Evolutionary conservation across 1,140 invertebrate genomes (phyloP).

Genomic region (Drosophila busckii): DNA sequence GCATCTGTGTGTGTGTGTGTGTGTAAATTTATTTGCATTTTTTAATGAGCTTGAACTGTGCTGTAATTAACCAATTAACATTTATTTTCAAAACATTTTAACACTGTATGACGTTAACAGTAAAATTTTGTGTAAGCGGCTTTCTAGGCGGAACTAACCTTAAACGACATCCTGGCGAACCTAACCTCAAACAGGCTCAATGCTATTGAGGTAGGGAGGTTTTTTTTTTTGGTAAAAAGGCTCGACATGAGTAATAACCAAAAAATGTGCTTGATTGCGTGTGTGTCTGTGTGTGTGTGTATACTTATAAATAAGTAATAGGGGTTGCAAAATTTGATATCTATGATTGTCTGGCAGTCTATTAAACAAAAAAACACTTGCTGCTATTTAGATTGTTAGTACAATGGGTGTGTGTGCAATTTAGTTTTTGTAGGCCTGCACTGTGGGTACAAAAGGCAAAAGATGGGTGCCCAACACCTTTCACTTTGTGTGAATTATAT

Average conservation of each 20-base stretch:
- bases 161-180: background rate
- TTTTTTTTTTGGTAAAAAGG: too few relatives aligned
- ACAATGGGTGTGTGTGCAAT: conserved; percentile 10
- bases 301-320: too few relatives aligned
- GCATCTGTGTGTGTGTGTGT: background rate
- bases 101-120: too few relatives aligned
- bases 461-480: conserved; percentile 60
- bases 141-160: conserved; percentile 6
- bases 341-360: too few relatives aligned
- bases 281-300: too few relatives aligned
- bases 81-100: background rate
- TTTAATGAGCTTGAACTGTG: background rate
- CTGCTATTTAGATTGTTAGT: conserved; percentile 28
- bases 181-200: conserved; percentile 27
- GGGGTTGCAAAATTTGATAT: too few relatives aligned
- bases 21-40: background rate
- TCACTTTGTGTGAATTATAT: conserved; percentile 59
- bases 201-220: conserved; percentile 28
- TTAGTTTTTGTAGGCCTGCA: conserved; percentile 5
- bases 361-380: too few relatives aligned
- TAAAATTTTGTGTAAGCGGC: too few relatives aligned
- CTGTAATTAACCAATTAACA: background rate
- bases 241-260: too few relatives aligned
- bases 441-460: conserved; percentile 29
- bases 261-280: too few relatives aligned